These are phyloP conservation scores for Formicarius rufipectus DNA, from an alignment of 2,113 vertebrate species.

Conservation along the genomic window DNA sequence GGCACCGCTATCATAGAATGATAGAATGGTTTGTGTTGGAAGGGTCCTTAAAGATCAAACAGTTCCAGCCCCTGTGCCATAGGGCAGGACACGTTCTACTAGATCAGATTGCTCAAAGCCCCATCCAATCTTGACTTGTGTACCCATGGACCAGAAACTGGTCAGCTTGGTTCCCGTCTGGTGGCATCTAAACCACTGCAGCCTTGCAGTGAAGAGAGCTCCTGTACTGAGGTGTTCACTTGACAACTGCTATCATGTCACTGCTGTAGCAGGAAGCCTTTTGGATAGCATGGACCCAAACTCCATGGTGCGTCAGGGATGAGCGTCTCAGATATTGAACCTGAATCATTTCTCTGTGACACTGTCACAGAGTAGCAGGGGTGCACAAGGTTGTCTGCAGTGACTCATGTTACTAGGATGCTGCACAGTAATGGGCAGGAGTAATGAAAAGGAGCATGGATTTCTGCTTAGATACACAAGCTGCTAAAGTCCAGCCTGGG, in stretches of 20 bases:
- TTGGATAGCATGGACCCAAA: not conserved
- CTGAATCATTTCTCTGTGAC: not conserved
- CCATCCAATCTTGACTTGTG: not conserved
- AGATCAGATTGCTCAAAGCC: not conserved
- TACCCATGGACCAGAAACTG: not conserved
- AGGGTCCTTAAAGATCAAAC: not conserved
- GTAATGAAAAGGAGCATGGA: not conserved
- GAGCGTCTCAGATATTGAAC: not conserved
- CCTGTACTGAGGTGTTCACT: not conserved
- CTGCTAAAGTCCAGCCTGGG: not conserved
- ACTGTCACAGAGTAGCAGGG: not conserved
- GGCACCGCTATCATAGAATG: fast-evolving
- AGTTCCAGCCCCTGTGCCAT: fast-evolving
- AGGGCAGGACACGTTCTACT: not conserved
- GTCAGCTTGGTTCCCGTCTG: not conserved
- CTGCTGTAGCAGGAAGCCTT: not conserved
- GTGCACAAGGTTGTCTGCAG: not conserved
- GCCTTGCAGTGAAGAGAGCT: not conserved
- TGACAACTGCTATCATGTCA: fast-evolving
- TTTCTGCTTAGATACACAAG: not conserved
- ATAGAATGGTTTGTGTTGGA: not conserved
- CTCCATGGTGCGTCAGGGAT: not conserved
- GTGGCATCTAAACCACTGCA: not conserved
- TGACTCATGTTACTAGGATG: not conserved
- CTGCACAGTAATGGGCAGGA: not conserved